A percentile compares a stretch with the other conserved stretches of the same genome.
phyloP scores from a whole-genome alignment of 2,888 invertebrate genomes.

The Rotaria sp. region DNA sequence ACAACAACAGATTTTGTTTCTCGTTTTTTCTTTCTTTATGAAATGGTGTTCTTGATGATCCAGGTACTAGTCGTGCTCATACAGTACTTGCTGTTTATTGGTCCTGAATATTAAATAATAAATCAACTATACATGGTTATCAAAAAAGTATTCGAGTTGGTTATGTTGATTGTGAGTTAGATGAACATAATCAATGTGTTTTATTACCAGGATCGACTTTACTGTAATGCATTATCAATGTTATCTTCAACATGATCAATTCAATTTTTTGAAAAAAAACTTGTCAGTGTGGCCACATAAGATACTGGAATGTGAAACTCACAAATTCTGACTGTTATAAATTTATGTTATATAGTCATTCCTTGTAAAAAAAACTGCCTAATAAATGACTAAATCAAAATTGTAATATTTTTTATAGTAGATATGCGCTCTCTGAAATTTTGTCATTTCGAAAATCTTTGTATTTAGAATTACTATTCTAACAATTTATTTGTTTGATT shows the following conservation, averaged over 20 bases:
- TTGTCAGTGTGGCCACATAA: too few species aligned
- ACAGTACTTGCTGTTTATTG: constrained; percentile 57
- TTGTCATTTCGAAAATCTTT: too few species aligned
- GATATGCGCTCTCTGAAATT: too few species aligned
- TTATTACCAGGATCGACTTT: background rate
- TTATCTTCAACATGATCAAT: background rate
- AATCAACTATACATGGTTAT: constrained; percentile 47
- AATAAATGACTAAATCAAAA: too few species aligned
- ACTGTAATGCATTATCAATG: background rate
- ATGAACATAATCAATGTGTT: background rate
- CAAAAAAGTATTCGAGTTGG: background rate
- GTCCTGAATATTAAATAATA: constrained; percentile 48
- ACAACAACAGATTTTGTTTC: constrained; percentile 54
- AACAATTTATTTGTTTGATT: too few species aligned
- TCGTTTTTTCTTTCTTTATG: constrained; percentile 57
- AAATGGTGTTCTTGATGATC: constrained; percentile 57
- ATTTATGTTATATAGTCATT: too few species aligned
- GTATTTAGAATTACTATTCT: too few species aligned
- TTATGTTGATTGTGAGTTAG: background rate
- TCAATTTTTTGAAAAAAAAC: too few species aligned
- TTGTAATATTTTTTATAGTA: too few species aligned
- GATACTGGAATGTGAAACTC: too few species aligned
- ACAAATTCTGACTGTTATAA: too few species aligned
- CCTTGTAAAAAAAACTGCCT: too few species aligned
- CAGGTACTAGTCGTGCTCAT: constrained; percentile 57